Evolutionary conservation across 2,888 invertebrate species (phyloP).

Genomic region (Spisula solida): DNA sequence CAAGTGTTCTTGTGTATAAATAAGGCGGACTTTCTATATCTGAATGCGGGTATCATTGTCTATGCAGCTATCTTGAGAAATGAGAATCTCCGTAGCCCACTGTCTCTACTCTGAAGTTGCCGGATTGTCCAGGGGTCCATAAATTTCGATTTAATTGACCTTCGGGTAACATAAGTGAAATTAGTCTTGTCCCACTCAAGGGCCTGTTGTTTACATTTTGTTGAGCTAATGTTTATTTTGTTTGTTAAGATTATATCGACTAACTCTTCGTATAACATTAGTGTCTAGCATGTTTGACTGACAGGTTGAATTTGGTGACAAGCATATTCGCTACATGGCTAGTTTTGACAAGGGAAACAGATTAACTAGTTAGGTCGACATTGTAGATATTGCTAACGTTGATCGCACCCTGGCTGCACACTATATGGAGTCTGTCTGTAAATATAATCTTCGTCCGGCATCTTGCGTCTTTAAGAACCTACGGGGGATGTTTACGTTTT

Average conservation of each 20-base stretch:
- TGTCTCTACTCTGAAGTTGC: constrained; percentile 43
- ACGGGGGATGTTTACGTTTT: constrained; percentile 12
- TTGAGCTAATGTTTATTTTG: constrained; percentile 42
- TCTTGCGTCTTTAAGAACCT: constrained; percentile 10
- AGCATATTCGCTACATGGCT: constrained; percentile 23
- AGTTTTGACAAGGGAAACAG: constrained; percentile 15
- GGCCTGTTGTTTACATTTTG: constrained; percentile 49
- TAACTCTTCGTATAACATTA: constrained; percentile 23
- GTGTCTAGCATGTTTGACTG: constrained; percentile 44
- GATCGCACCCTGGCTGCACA: background rate
- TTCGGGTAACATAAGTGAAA: constrained; percentile 47
- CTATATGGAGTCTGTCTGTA: constrained; percentile 3
- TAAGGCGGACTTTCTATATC: constrained; percentile 38
- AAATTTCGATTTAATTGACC: constrained; percentile 58
- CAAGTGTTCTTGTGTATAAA: constrained; percentile 29
- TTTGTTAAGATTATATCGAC: constrained; percentile 50
- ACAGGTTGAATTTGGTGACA: constrained; percentile 33
- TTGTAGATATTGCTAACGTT: background rate
- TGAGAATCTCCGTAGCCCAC: constrained; percentile 31
- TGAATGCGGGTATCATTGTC: constrained; percentile 23
- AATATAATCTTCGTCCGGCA: constrained; percentile 16
- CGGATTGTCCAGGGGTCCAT: constrained; percentile 41
- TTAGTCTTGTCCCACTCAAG: constrained; percentile 50
- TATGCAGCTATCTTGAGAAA: constrained; percentile 45
- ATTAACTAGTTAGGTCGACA: constrained; percentile 10